These are phyloP conservation scores for Physella acuta DNA, from an alignment of 1,140 invertebrate genomes.

Conservation along the genomic window DNA sequence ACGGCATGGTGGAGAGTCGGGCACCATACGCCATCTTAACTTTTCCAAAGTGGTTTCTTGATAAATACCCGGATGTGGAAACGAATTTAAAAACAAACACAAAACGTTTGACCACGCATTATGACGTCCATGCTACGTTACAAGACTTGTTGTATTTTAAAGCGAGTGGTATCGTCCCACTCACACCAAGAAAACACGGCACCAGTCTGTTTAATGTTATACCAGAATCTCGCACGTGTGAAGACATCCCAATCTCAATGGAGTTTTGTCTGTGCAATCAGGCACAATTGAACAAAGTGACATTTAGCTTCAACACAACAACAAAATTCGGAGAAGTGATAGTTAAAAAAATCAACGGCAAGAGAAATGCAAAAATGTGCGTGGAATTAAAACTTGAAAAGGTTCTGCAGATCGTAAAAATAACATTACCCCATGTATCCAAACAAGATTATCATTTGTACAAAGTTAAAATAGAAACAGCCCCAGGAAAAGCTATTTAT, in stretches of 20 bases:
- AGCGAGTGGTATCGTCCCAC: neutral
- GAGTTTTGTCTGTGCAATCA: conserved; percentile 10
- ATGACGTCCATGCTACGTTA: neutral
- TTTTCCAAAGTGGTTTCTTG: conserved; percentile 11
- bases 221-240: conserved; percentile 1
- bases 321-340: too few species aligned
- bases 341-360: too few species aligned
- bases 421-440: too few species aligned
- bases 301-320: too few species aligned
- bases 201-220: conserved; percentile 11
- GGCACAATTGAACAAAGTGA: too few species aligned
- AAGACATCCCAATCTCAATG: neutral
- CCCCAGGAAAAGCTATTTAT: too few species aligned
- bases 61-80: conserved; percentile 6
- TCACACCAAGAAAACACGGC: neutral
- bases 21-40: conserved; percentile 1
- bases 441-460: too few species aligned
- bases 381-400: too few species aligned
- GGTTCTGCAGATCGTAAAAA: too few species aligned
- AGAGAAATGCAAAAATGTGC: too few species aligned
- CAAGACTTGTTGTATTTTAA: conserved; percentile 15
- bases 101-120: conserved; percentile 10
- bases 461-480: too few species aligned
- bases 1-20: conserved; percentile 1
- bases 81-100: neutral